Conservation (phyloP, 2,888 invertebrate genomes). For the Petrophora chlorosata region DNA sequence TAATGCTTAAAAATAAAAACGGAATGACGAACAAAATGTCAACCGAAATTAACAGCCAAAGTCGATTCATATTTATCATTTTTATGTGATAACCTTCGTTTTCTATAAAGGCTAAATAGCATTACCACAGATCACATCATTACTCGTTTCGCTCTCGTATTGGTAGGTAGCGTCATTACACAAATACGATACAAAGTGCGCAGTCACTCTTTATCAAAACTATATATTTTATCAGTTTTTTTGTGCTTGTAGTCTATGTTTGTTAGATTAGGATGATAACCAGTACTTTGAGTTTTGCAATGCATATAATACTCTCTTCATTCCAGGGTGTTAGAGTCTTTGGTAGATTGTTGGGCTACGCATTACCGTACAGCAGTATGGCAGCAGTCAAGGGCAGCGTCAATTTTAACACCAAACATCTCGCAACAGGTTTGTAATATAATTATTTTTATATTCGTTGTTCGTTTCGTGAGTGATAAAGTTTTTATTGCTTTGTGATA, state of each 20-base stretch:
- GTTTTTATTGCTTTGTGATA: too few relatives aligned
- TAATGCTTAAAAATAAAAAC: too few relatives aligned
- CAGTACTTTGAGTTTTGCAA: constrained; percentile 38
- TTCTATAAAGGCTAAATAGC: too few relatives aligned
- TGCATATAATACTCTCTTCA: constrained; percentile 40
- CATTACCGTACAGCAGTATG: constrained; percentile 58
- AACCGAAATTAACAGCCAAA: too few relatives aligned
- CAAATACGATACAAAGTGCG: background rate
- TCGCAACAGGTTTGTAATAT: constrained; percentile 61
- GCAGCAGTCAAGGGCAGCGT: constrained; percentile 53
- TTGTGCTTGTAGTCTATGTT: constrained; percentile 2
- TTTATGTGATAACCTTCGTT: too few relatives aligned
- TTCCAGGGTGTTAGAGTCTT: constrained; percentile 46
- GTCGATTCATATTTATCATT: too few relatives aligned
- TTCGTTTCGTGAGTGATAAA: too few relatives aligned
- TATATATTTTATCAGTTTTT: constrained; percentile 2
- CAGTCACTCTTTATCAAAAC: constrained; percentile 16
- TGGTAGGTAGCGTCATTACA: background rate
- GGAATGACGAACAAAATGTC: too few relatives aligned
- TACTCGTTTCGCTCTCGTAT: background rate
- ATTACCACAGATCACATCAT: background rate
- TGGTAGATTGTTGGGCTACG: constrained; percentile 53
- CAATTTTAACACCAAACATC: constrained; percentile 68
- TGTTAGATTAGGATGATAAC: constrained; percentile 30
- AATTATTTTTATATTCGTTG: constrained; percentile 3